Evolutionary conservation across 2,113 vertebrate species (phyloP).

Genomic region (Crotalus helleri): DNA sequence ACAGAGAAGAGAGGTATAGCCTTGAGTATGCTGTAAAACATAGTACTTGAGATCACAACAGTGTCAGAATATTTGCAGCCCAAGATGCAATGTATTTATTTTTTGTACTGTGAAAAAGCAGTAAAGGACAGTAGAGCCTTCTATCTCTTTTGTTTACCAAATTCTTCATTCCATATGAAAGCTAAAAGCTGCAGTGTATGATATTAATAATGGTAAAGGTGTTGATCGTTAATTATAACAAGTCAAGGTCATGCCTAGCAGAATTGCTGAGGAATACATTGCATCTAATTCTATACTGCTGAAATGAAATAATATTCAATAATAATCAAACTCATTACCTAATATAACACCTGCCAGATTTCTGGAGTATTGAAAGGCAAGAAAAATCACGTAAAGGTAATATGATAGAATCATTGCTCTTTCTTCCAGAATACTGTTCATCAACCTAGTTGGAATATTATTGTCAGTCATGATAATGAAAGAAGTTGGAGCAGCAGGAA

Average conservation of each 20-base stretch:
- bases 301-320: constrained; percentile 25
- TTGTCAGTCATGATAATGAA: not conserved
- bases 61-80: constrained; percentile 41
- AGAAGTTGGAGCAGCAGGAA: not conserved
- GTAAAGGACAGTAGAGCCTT: constrained; percentile 27
- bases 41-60: constrained; percentile 43
- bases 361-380: constrained; percentile 12
- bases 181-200: constrained; percentile 8
- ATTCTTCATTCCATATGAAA: constrained; percentile 19
- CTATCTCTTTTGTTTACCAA: constrained; percentile 5
- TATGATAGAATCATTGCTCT: not conserved
- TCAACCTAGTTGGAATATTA: not conserved
- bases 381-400: not conserved
- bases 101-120: constrained; percentile 18
- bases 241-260: not conserved
- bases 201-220: constrained; percentile 36
- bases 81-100: constrained; percentile 31
- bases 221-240: not conserved
- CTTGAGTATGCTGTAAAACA: constrained; percentile 44
- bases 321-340: not conserved
- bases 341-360: not conserved
- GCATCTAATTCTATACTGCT: constrained; percentile 20
- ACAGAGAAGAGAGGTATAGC: fast-evolving
- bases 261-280: constrained; percentile 5
- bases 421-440: not conserved